These are phyloP conservation scores for Crenuchus spilurus DNA, from an alignment of 2,797 vertebrate genomes.

Conservation along the genomic window DNA sequence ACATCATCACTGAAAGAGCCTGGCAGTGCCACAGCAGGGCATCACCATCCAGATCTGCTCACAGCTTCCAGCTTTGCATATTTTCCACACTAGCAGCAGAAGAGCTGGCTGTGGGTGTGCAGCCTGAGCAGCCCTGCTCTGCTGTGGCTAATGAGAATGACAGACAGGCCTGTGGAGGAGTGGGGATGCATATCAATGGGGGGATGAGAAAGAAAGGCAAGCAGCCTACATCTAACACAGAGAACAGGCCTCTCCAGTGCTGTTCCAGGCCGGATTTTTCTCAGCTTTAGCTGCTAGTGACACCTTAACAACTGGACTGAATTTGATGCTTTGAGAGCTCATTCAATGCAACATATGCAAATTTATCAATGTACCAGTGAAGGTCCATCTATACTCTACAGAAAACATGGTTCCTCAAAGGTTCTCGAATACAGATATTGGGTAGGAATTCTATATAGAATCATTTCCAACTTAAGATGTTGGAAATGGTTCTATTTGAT, in stretches of 20 bases:
- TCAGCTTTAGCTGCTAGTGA: background rate
- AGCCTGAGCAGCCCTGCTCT: background rate
- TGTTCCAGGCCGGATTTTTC: background rate
- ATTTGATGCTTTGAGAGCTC: no score
- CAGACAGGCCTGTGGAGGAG: conserved; percentile 29
- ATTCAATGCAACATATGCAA: no score
- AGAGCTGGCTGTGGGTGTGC: background rate
- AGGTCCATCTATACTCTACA: no score
- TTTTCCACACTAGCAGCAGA: background rate
- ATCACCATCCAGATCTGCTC: background rate
- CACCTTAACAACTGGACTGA: no score
- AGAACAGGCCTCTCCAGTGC: background rate
- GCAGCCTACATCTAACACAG: conserved; percentile 12
- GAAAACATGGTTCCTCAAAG: no score
- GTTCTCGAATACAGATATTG: no score
- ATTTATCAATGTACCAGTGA: no score
- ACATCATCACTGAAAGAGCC: background rate
- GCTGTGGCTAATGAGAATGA: conserved; percentile 7
- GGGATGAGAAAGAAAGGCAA: background rate
- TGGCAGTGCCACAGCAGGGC: background rate
- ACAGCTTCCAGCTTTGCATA: background rate
- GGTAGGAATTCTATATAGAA: no score
- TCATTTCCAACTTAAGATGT: no score
- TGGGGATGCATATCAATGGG: conserved; percentile 54
- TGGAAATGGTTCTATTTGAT: no score